Evolutionary conservation across 1,140 invertebrate species (phyloP).

Genomic region (Heterodera schachtii): DNA sequence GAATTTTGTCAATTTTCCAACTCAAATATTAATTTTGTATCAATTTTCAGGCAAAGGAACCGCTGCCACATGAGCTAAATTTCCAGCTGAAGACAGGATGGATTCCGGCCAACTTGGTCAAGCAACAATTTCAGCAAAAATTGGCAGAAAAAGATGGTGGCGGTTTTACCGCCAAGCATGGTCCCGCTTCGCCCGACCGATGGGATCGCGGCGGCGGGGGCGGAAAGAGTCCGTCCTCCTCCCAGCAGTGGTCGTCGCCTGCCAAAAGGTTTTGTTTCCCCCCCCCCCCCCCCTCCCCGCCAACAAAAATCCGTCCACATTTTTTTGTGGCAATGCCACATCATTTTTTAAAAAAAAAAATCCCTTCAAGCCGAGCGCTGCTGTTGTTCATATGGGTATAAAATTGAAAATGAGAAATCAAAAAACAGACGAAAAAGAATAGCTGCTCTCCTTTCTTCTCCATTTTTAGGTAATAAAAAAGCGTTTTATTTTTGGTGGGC

Average conservation of each 20-base stretch:
- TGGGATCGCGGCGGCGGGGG: not conserved
- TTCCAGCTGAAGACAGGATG: slow-evolving; percentile 41
- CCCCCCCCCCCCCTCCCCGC: not conserved
- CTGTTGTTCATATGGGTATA: not conserved
- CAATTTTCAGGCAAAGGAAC: slow-evolving; percentile 38
- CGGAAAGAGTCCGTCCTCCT: not conserved
- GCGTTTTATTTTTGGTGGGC: too few species aligned
- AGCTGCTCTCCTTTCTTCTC: too few species aligned
- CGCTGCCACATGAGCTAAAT: slow-evolving; percentile 49
- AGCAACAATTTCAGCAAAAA: slow-evolving; percentile 24
- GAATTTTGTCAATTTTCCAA: too few species aligned
- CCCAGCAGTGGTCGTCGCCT: not conserved
- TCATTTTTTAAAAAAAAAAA: too few species aligned
- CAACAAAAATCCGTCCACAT: too few species aligned
- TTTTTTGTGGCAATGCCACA: too few species aligned
- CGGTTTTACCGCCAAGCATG: not conserved
- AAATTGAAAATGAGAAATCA: too few species aligned
- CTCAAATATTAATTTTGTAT: not conserved
- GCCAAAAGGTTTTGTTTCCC: not conserved
- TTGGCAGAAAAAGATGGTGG: not conserved
- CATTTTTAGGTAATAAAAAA: too few species aligned
- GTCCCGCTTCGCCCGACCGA: not conserved
- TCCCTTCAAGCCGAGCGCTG: too few species aligned
- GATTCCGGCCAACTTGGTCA: slow-evolving; percentile 36
- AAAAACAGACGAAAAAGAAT: too few species aligned